A percentile compares a stretch with the other conserved stretches of the same genome.
Evolutionary conservation across 2,797 vertebrate genomes (phyloP).

Genomic region (Harpagifer antarcticus): DNA sequence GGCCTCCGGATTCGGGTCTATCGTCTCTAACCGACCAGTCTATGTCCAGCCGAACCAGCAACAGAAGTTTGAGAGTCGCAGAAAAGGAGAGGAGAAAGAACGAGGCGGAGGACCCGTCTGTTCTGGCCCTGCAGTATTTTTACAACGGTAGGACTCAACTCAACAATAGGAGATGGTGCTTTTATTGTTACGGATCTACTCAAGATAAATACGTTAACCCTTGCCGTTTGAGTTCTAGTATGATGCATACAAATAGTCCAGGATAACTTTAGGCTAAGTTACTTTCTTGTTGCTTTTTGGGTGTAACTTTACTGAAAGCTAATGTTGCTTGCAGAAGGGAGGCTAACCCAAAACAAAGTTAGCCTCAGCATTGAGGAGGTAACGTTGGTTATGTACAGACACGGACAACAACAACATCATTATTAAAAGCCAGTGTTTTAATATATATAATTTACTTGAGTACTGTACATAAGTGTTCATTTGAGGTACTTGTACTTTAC

Average conservation of each 20-base stretch:
- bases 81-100: constrained; percentile 75
- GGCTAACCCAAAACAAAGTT: not conserved
- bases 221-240: not conserved
- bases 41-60: constrained; percentile 53
- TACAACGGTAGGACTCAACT: constrained; percentile 66
- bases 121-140: constrained; percentile 79
- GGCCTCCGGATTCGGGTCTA: constrained; percentile 33
- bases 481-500: no score
- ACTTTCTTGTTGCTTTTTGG: not conserved
- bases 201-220: not conserved
- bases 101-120: constrained; percentile 75
- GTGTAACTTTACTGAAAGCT: not conserved
- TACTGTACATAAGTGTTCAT: no score
- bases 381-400: not conserved
- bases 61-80: constrained; percentile 79
- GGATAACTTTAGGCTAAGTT: rapidly evolving
- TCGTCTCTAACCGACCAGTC: constrained; percentile 54
- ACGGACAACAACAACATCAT: no score
- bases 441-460: no score
- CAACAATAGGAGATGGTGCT: not conserved
- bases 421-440: no score
- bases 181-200: not conserved
- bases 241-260: rapidly evolving
- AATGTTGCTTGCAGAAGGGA: not conserved
- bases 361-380: rapidly evolving